Evolutionary conservation across 2,113 vertebrate genomes (phyloP).

Genomic region (Apeltes quadracus): DNA sequence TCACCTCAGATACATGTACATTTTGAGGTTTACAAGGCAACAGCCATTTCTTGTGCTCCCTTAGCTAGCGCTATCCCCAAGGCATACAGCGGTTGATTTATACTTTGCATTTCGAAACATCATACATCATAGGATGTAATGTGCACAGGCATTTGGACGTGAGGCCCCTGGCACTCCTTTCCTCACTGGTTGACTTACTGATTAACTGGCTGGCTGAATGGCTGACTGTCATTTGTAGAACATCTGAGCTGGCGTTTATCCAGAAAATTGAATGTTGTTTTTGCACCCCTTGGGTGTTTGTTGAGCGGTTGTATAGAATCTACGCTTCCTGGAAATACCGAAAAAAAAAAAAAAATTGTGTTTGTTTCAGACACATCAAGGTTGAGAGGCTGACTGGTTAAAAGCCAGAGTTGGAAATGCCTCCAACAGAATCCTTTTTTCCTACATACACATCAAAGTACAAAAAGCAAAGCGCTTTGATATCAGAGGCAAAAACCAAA

Average conservation of each 20-base stretch:
- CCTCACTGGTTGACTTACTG: conserved; percentile 54
- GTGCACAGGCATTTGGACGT: conserved; percentile 54
- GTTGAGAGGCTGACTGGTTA: conserved; percentile 49
- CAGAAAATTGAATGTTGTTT: conserved; percentile 52
- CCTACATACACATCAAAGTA: conserved; percentile 51
- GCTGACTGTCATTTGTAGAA: conserved; percentile 65
- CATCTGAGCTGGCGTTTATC: conserved; percentile 63
- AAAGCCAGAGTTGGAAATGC: conserved; percentile 59
- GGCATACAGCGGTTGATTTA: conserved; percentile 58
- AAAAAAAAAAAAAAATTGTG: conserved; percentile 37
- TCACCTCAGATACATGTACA: conserved; percentile 28
- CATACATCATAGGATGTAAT: conserved; percentile 58
- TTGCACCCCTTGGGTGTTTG: conserved; percentile 56
- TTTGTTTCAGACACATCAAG: conserved; percentile 67
- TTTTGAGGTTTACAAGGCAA: conserved; percentile 38
- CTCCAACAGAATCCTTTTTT: conserved; percentile 41
- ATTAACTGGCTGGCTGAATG: conserved; percentile 57
- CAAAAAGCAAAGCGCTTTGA: conserved; percentile 53
- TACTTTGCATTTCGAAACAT: conserved; percentile 71
- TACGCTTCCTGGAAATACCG: conserved; percentile 61
- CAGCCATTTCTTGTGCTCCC: conserved; percentile 37
- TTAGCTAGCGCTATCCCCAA: conserved; percentile 45
- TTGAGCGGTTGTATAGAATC: conserved; percentile 52
- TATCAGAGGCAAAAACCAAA: conserved; percentile 56
- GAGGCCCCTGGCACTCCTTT: conserved; percentile 53